A percentile compares a stretch with the other conserved stretches of the same genome.
Conservation (phyloP, 2,113 vertebrate species). For the Casuarius casuarius region DNA sequence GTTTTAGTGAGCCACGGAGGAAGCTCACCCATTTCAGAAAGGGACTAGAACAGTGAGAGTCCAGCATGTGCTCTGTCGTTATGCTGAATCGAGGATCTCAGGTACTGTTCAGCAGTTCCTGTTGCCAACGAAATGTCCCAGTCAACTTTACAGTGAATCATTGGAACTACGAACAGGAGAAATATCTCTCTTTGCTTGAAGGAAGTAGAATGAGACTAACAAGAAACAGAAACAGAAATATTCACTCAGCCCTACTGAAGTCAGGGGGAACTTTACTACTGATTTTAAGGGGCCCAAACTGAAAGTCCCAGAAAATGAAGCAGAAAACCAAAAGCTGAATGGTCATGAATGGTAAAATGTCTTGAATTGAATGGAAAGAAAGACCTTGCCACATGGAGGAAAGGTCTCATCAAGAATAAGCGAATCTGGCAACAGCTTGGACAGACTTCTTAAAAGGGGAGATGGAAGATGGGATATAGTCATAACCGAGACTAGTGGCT, state of each 20-base stretch:
- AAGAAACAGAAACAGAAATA: background rate
- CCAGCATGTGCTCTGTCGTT: background rate
- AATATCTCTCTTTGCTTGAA: background rate
- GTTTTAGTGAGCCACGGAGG: conserved; percentile 18
- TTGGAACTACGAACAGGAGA: background rate
- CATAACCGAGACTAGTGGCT: background rate
- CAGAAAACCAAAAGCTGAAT: background rate
- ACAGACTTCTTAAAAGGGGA: background rate
- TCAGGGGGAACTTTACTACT: background rate
- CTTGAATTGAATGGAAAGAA: background rate
- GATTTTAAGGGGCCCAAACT: background rate
- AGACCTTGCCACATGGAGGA: background rate
- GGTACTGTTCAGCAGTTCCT: background rate
- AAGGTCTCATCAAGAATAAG: background rate
- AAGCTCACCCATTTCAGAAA: conserved; percentile 19
- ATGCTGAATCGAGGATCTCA: background rate
- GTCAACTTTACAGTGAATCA: background rate
- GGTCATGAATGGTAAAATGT: background rate
- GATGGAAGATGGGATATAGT: background rate
- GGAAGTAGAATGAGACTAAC: background rate
- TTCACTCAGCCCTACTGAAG: background rate
- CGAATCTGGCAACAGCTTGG: background rate
- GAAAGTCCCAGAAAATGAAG: background rate
- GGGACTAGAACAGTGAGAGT: background rate
- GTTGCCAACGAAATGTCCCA: background rate